These are phyloP conservation scores for Erpobdella octoculata DNA, from an alignment of 2,888 invertebrate species.

Conservation along the genomic window DNA sequence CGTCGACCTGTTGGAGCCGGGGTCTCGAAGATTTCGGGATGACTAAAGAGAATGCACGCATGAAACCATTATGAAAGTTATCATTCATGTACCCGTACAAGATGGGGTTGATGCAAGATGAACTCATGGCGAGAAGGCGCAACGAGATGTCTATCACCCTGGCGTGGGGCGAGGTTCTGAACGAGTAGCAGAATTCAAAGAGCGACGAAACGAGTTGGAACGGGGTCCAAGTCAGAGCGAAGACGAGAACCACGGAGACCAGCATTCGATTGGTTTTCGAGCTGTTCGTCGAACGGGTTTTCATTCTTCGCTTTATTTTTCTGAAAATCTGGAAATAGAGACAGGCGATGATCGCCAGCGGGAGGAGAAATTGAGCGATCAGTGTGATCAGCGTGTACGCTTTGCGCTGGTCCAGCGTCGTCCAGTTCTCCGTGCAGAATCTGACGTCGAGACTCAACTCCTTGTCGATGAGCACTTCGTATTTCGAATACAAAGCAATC, in stretches of 20 bases:
- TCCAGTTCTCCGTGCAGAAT: constrained; percentile 46
- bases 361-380: constrained; percentile 45
- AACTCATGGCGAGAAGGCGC: constrained; percentile 49
- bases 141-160: constrained; percentile 45
- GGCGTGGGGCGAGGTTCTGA: constrained; percentile 39
- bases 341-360: constrained; percentile 43
- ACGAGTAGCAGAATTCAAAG: constrained; percentile 41
- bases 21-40: neutral
- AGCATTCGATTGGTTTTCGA: constrained; percentile 46
- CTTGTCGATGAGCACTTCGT: constrained; percentile 39
- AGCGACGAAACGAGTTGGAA: constrained; percentile 45
- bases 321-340: constrained; percentile 45
- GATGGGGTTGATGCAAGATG: constrained; percentile 50
- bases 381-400: constrained; percentile 44
- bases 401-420: constrained; percentile 37
- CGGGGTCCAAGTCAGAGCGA: constrained; percentile 49
- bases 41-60: constrained; percentile 13
- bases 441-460: constrained; percentile 39
- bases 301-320: constrained; percentile 43
- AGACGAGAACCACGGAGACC: constrained; percentile 46
- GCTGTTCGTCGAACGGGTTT: constrained; percentile 36
- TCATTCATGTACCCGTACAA: constrained; percentile 51
- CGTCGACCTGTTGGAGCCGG: neutral
- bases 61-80: constrained; percentile 40
- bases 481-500: constrained; percentile 59